Base-by-base conservation (phyloP, 2,113 vertebrate species). In the Oryzias celebensis region DNA sequence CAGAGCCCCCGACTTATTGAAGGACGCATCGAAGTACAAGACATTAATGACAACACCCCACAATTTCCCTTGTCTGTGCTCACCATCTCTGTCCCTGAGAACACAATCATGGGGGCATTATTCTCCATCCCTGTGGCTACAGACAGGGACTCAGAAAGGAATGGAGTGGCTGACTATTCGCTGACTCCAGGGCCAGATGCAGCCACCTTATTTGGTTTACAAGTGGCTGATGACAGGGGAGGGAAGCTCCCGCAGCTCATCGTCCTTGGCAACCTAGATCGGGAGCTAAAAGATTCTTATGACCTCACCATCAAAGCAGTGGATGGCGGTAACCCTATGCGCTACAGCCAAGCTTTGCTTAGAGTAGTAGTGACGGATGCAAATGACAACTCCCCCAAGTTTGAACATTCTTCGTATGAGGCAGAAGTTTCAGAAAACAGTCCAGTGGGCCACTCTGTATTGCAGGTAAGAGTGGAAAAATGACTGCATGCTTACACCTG, bases 31-130 rank as follows among this genome's bases (percentile, higher is more conserved):
- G 94, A 97, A 73, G 95, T 99, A 26, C 93, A 94, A 44, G 98
- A 99, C 83, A 97, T 99, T 87, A 99, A 99, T 3, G 98, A 99
- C 91, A 99, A 99, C 91, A 98, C 97, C 0, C 98, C 98, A 5
- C 97, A 98, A 81, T 99, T 99, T 22, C 93, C 94, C 70, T 95
- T 95, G 0, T 95, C 96, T 0, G 95, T 99, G 58, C 95, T 99
- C 68, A 96, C 94, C 0, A 90, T 99, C 74, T 93, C 94, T 57
- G 96, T 99, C 69, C 98, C 96, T 0, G 97, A 99, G 70, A 99
- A 98, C 86, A 98, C 96, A 13, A 95, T 95, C 61, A 91, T 96
- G 0, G 97, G 97, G 59, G 77, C 94, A 0, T 93, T 97, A 23
- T 99, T 98, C 85, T 88, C 96, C 76, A 97, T 99, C 71, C 95